Conservation (phyloP, 2,113 vertebrate species). For the Embiotoca jacksoni region DNA sequence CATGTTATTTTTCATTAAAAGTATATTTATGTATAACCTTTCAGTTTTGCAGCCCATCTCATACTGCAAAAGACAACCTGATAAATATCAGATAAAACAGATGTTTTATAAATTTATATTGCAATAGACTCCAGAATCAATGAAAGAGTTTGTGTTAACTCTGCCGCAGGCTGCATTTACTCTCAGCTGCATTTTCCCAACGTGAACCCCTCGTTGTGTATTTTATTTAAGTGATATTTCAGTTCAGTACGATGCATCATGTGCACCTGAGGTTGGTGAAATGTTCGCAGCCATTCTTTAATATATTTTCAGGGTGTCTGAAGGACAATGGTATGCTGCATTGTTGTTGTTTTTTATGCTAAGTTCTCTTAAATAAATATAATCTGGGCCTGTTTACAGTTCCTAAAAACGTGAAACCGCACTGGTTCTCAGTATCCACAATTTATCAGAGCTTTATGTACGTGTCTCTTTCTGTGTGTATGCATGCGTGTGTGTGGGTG, state of each 20-base stretch:
- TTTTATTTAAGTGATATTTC: constrained; percentile 35
- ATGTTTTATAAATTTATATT: constrained; percentile 5
- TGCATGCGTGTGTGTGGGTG: background rate
- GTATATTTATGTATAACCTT: background rate
- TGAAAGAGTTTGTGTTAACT: background rate
- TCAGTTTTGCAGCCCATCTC: background rate
- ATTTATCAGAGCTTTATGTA: constrained; percentile 18
- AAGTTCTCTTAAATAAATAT: constrained; percentile 11
- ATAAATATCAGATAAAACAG: constrained; percentile 5
- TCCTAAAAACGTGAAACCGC: constrained; percentile 29
- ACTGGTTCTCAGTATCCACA: background rate
- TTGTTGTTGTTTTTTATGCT: background rate
- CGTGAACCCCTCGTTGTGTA: background rate
- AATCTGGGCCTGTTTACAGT: background rate
- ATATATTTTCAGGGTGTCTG: background rate
- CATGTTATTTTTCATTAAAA: background rate
- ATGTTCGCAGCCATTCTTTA: constrained; percentile 14
- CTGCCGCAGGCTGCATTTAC: constrained; percentile 11
- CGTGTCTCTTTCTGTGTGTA: constrained; percentile 22
- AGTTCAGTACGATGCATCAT: constrained; percentile 5
- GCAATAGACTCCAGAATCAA: background rate
- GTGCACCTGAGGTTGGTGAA: constrained; percentile 5
- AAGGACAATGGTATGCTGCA: background rate
- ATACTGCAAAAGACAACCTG: constrained; percentile 7
- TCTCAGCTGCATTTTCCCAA: constrained; percentile 5